These are phyloP conservation scores for Bombyx mori DNA, from an alignment of 1,140 invertebrate species.

Conservation along the genomic window ASM3026992v2 NC_085125.1:7867501-7868000, in stretches of 20 bases:
- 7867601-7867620: constrained; percentile 23
- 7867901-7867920: constrained; percentile 25
- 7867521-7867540: constrained; percentile 63
- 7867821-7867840: constrained; percentile 16
- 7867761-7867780: no score
- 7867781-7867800: no score
- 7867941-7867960: constrained; percentile 25
- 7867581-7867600: constrained; percentile 29
- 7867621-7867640: constrained; percentile 39
- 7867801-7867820: no score
- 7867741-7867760: no score
- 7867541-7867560: constrained; percentile 11
- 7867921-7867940: constrained; percentile 31
- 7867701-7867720: no score
- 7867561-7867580: constrained; percentile 45
- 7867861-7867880: constrained; percentile 63
- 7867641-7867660: constrained; percentile 29
- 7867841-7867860: constrained; percentile 66
- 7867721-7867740: no score
- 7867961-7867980: constrained; percentile 52
- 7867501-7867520: constrained; percentile 59
- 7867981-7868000: constrained; percentile 70
- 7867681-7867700: no score
- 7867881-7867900: constrained; percentile 56
- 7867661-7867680: no score